Conservation (phyloP, 2,888 invertebrate species). For the Mythimna ferrago region DNA sequence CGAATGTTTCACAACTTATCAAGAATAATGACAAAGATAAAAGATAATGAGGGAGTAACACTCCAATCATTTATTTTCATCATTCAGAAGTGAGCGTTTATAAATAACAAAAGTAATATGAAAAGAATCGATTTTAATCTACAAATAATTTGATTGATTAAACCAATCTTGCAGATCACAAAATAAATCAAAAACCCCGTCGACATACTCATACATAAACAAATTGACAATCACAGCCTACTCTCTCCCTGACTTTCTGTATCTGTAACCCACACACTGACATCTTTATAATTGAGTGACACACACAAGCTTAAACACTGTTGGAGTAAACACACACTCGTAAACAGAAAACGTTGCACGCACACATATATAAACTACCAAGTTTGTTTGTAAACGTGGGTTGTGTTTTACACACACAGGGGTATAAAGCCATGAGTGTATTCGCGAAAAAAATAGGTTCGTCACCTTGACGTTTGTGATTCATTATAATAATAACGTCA, state of each 20-base stretch:
- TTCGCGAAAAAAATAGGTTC: not conserved
- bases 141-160: slow-evolving; percentile 9
- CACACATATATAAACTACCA: slow-evolving; percentile 23
- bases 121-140: not conserved
- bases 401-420: slow-evolving; percentile 30
- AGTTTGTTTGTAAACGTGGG: slow-evolving; percentile 39
- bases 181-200: slow-evolving; percentile 33
- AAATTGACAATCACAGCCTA: slow-evolving; percentile 35
- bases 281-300: slow-evolving; percentile 42
- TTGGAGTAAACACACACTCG: slow-evolving; percentile 8
- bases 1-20: too few relatives aligned
- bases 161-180: slow-evolving; percentile 10
- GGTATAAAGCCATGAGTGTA: not conserved
- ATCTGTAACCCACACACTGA: slow-evolving; percentile 28
- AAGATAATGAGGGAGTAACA: too few relatives aligned
- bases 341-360: slow-evolving; percentile 40
- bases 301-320: slow-evolving; percentile 13
- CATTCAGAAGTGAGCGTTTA: not conserved
- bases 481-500: too few relatives aligned
- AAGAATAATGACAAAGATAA: too few relatives aligned
- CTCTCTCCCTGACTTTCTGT: slow-evolving; percentile 43
- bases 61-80: too few relatives aligned
- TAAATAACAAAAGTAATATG: not conserved
- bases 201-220: slow-evolving; percentile 37
- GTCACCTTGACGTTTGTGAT: not conserved